Evolutionary conservation across 2,888 invertebrate species (phyloP).

Genomic region (Epiblema foenella): DNA sequence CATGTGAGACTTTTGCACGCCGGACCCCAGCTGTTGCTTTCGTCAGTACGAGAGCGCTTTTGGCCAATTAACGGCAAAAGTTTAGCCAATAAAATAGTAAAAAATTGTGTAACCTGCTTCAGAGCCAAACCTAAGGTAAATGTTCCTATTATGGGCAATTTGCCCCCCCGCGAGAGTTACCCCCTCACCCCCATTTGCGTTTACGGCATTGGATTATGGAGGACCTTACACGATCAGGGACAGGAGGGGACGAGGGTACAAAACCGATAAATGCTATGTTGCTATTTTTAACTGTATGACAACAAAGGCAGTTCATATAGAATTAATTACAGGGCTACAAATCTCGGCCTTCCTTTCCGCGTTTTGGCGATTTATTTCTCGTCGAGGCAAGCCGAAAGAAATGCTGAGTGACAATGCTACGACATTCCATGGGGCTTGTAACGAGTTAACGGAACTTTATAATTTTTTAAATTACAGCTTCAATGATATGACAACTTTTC

Average conservation of each 20-base stretch:
- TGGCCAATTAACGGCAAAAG: slow-evolving; percentile 13
- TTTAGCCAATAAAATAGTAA: slow-evolving; percentile 7
- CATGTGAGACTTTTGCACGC: slow-evolving; percentile 3
- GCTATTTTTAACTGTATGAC: slow-evolving; percentile 13
- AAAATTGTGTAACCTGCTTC: slow-evolving; percentile 10
- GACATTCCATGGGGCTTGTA: slow-evolving; percentile 2
- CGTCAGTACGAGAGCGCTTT: slow-evolving; percentile 5
- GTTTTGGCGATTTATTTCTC: not conserved
- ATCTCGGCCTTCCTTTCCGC: not conserved
- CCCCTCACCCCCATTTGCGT: slow-evolving; percentile 1
- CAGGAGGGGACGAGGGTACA: slow-evolving; percentile 11
- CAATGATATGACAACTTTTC: not conserved
- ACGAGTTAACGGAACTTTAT: slow-evolving; percentile 10
- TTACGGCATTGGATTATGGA: slow-evolving; percentile 10
- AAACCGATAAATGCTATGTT: slow-evolving; percentile 13
- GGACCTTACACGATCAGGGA: slow-evolving; percentile 11
- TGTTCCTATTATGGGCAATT: slow-evolving; percentile 6
- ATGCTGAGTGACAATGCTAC: slow-evolving; percentile 2
- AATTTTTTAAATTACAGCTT: slow-evolving; percentile 3
- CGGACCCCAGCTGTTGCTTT: slow-evolving; percentile 3
- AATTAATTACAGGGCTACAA: slow-evolving; percentile 8
- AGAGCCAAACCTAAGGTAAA: slow-evolving; percentile 9
- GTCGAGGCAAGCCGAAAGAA: not conserved
- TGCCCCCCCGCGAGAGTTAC: not conserved
- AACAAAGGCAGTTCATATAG: slow-evolving; percentile 12